Evolutionary conservation across 2,113 vertebrate species (phyloP).

Genomic region (Chlamydotis undulata): DNA sequence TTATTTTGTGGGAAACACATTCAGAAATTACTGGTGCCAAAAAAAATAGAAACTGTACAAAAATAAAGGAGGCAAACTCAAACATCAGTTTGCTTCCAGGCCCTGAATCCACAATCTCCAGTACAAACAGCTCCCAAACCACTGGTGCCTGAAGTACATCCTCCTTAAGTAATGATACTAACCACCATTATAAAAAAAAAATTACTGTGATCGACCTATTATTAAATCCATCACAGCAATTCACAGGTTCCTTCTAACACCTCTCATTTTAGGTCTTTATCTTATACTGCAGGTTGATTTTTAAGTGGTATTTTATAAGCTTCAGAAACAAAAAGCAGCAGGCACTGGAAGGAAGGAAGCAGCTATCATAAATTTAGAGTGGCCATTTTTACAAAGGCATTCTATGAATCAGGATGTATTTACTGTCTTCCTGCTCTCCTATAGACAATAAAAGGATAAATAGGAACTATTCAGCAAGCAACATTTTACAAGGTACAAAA

Average conservation of each 20-base stretch:
- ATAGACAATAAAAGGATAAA: not conserved
- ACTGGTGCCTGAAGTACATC: not conserved
- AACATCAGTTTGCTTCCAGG: not conserved
- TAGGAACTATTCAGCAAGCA: not conserved
- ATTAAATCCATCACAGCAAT: not conserved
- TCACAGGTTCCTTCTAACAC: not conserved
- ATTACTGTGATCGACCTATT: not conserved
- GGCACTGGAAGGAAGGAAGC: not conserved
- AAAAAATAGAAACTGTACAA: not conserved
- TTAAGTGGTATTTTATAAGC: not conserved
- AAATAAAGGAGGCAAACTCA: not conserved
- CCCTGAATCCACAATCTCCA: not conserved
- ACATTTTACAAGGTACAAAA: not conserved
- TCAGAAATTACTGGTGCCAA: not conserved
- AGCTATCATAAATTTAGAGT: not conserved
- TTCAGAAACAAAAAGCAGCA: not conserved
- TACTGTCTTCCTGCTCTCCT: not conserved
- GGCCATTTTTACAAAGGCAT: not conserved
- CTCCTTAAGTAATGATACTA: not conserved
- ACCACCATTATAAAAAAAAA: not conserved
- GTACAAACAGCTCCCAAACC: not conserved
- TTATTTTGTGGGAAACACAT: not conserved
- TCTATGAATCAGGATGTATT: not conserved
- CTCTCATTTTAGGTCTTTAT: not conserved
- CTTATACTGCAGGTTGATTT: not conserved